These are phyloP conservation scores for Phytoseiulus persimilis DNA, from an alignment of 2,888 invertebrate species.

Conservation along the genomic window DNA sequence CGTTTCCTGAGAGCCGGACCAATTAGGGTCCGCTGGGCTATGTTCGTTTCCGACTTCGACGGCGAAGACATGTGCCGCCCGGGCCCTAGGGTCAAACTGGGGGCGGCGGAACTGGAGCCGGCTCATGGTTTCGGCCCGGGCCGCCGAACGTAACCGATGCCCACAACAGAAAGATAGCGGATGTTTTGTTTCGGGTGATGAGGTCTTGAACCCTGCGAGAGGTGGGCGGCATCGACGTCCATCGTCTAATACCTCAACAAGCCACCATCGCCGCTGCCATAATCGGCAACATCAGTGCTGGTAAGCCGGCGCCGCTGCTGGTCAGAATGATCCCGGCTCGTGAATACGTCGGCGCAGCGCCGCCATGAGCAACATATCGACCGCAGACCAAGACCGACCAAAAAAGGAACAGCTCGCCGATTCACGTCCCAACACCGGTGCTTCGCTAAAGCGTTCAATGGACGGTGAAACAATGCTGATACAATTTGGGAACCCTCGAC, in stretches of 20 bases:
- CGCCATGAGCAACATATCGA: neutral
- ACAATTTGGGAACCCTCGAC: neutral
- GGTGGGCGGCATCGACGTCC: neutral
- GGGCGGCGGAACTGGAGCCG: neutral
- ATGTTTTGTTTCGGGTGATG: neutral
- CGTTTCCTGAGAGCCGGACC: neutral
- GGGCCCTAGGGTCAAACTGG: neutral
- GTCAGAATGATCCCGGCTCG: neutral
- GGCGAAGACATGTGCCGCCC: neutral
- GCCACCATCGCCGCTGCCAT: neutral
- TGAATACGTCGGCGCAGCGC: neutral
- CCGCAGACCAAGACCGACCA: no score
- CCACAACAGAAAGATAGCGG: slow-evolving; percentile 5
- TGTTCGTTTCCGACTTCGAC: neutral
- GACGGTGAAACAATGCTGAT: neutral
- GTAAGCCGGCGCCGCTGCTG: neutral
- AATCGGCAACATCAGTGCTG: neutral
- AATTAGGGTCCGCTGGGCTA: neutral
- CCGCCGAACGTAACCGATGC: neutral
- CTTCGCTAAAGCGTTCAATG: neutral
- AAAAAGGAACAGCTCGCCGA: neutral
- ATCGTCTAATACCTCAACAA: neutral
- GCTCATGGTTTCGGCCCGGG: neutral
- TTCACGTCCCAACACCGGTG: neutral
- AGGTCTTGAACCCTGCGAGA: neutral